Evolutionary conservation across 2,797 vertebrate genomes (phyloP), one percentile per base, ranked within the genome.

Genomic region (Phoxinus dragarum): DNA sequence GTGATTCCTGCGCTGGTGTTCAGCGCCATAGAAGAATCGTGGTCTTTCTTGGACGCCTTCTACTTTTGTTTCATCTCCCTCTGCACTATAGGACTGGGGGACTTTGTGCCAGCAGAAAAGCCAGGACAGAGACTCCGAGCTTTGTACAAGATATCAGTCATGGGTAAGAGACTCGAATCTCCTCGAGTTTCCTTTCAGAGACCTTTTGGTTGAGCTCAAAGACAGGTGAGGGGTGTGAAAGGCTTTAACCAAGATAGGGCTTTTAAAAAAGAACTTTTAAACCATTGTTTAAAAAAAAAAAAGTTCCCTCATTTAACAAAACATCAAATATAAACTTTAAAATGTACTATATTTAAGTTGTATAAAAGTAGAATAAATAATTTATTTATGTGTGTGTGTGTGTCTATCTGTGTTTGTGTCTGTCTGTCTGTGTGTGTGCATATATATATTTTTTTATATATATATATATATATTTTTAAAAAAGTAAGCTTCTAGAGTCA

Each of bases 31-130:
- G 97, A 98, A 88, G 79, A 82, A 6, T 86, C 92, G 7, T 97
- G 97, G 97, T 95, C 94, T 3, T 97, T 96, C 89, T 85, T 98
- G 89, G 97, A 98, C 0, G 96, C 97, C 19, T 89, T 98, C 88
- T 98, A 98, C 93, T 98, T 98, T 93, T 97, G 96, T 75, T 97
- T 98, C 92, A 97, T 98, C 91, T 98, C 97, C 0, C 95, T 98
- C 82, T 97, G 96, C 93, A 98, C 97, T 88, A 97, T 98, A 1
- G 97, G 97, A 17, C 95, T 98, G 4, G 97, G 97, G 0, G 97
- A 98, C 85, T 97, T 96, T 0, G 97, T 98, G 14, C 97, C 97
- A 0, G 96, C 95, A 0, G 95, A 94, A 17, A 93, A 95, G 89
- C 91, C 94, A 0, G 83, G 90, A 2, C 97, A 97, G 93, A 90